These are phyloP conservation scores for Bedellia somnulentella DNA, from an alignment of 2,888 invertebrate species.

Conservation along the genomic window DNA sequence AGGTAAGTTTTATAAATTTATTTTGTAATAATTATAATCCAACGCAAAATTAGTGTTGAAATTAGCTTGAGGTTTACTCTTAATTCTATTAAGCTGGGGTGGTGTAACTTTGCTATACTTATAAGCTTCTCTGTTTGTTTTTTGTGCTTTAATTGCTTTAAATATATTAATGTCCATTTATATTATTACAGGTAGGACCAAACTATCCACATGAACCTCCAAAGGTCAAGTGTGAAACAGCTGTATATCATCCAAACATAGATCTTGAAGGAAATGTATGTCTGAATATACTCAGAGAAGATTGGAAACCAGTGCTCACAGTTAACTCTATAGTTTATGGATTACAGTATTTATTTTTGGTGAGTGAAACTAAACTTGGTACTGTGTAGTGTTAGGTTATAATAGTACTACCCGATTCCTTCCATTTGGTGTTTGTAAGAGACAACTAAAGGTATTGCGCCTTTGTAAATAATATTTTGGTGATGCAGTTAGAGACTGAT, in stretches of 20 bases:
- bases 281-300: slow-evolving; percentile 94
- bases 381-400: no score
- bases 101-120: no score
- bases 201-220: slow-evolving; percentile 98
- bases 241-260: slow-evolving; percentile 97
- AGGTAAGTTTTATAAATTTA: slow-evolving; percentile 32
- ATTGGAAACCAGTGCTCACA: slow-evolving; percentile 98
- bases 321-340: slow-evolving; percentile 98
- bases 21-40: neutral
- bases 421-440: no score
- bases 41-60: no score
- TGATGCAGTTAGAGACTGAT: no score
- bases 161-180: no score
- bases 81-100: no score
- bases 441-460: no score
- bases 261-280: slow-evolving; percentile 98
- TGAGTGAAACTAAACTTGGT: slow-evolving; percentile 35
- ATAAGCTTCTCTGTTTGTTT: no score
- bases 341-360: slow-evolving; percentile 94
- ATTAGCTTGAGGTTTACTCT: no score
- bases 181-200: slow-evolving; percentile 72
- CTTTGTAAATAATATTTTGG: no score
- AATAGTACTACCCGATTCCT: neutral
- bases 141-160: no score
- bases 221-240: slow-evolving; percentile 97